phyloP scores from a whole-genome alignment of 2,113 vertebrate species.

The Burhinus bistriatus region DNA sequence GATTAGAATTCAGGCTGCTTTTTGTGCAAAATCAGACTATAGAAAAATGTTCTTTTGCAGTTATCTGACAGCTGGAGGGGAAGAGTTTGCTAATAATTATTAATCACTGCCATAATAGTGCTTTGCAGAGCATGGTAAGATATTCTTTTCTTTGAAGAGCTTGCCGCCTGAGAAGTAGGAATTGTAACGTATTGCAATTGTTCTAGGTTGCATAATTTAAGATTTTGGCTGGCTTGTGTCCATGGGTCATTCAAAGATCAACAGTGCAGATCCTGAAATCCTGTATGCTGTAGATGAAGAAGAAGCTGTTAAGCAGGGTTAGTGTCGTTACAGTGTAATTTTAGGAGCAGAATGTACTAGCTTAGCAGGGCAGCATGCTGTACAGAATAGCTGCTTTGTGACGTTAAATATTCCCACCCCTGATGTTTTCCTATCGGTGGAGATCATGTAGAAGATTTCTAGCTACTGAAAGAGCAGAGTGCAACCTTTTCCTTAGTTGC shows the following conservation, averaged over 20 bases:
- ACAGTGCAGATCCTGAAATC: background rate
- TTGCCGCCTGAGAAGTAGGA: background rate
- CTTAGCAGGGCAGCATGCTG: background rate
- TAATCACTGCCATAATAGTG: conserved; percentile 13
- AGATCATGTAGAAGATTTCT: conserved; percentile 24
- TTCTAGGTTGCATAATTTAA: conserved; percentile 17
- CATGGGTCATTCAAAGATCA: background rate
- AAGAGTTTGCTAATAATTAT: conserved; percentile 50
- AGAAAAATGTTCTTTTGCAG: background rate
- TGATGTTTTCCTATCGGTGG: conserved; percentile 20
- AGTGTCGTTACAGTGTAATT: background rate
- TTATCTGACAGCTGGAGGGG: conserved; percentile 32
- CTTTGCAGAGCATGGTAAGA: conserved; percentile 6
- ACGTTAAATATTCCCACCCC: conserved; percentile 30
- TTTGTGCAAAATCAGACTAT: background rate
- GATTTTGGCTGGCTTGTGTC: background rate
- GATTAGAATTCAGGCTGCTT: conserved; percentile 13
- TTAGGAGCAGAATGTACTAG: conserved; percentile 24
- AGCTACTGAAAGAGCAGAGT: background rate
- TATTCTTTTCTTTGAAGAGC: conserved; percentile 28
- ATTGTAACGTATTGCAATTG: background rate
- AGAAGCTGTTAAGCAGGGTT: background rate
- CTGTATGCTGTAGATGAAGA: background rate
- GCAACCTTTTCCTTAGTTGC: conserved; percentile 45
- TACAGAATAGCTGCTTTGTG: background rate